These are phyloP conservation scores for Eupithecia subfuscata DNA, from an alignment of 2,888 invertebrate species.

Conservation along the genomic window DNA sequence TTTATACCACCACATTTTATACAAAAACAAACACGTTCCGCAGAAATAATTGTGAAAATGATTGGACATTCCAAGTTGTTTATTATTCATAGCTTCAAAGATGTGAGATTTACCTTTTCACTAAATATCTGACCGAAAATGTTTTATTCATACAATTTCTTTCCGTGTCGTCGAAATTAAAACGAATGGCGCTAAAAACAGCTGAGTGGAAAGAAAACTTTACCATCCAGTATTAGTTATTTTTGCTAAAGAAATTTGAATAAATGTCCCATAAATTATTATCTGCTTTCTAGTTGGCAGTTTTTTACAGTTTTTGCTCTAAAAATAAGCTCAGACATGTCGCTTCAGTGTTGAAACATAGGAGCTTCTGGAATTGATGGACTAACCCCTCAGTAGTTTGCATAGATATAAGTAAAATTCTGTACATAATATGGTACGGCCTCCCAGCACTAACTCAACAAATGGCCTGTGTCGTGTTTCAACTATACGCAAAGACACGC, in stretches of 20 bases:
- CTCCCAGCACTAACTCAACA: no score
- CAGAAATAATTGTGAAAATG: conserved; percentile 42
- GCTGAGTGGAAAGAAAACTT: conserved; percentile 48
- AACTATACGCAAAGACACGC: no score
- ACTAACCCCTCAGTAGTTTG: neutral
- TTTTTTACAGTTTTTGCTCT: conserved; percentile 10
- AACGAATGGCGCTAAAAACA: conserved; percentile 45
- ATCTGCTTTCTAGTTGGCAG: conserved; percentile 25
- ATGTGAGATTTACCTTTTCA: conserved; percentile 48
- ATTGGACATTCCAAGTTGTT: conserved; percentile 36
- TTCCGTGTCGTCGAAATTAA: conserved; percentile 52
- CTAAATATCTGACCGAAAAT: conserved; percentile 57
- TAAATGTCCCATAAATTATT: conserved; percentile 44
- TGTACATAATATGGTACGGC: no score
- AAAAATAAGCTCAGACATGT: conserved; percentile 7
- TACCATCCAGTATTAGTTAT: conserved; percentile 32
- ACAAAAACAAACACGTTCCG: conserved; percentile 42
- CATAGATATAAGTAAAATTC: no score
- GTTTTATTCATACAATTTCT: conserved; percentile 58
- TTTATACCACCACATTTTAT: conserved; percentile 13
- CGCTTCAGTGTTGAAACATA: conserved; percentile 8
- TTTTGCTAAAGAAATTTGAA: conserved; percentile 37
- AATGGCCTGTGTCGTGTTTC: no score
- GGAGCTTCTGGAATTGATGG: neutral
- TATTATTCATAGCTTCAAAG: conserved; percentile 48